A percentile compares a stretch with the other conserved stretches of the same genome.
Evolutionary conservation across 1,140 invertebrate genomes (phyloP).

Genomic region (Macrostomum lignano): DNA sequence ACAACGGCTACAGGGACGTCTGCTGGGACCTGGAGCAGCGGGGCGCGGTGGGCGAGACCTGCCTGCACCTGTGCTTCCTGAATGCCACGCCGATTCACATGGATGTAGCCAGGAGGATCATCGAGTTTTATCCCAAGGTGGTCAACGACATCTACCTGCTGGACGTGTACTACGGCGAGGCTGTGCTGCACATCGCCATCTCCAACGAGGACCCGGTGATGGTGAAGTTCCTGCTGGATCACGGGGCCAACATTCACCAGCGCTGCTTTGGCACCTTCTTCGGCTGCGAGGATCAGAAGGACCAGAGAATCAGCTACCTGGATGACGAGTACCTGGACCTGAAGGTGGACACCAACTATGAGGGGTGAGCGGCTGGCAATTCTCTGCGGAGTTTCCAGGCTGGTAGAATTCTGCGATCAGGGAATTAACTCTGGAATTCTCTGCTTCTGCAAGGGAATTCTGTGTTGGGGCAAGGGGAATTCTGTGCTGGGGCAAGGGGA

Average conservation of each 20-base stretch:
- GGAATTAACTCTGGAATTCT: no score
- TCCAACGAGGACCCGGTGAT: slow-evolving; percentile 88
- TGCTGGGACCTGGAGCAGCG: slow-evolving; percentile 72
- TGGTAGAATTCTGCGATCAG: no score
- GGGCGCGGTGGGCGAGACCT: slow-evolving; percentile 75
- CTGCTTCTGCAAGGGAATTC: no score
- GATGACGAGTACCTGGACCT: slow-evolving; percentile 75
- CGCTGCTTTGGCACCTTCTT: slow-evolving; percentile 54
- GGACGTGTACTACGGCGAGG: slow-evolving; percentile 75
- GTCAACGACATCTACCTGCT: slow-evolving; percentile 79
- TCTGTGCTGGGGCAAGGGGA: no score
- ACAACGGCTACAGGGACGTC: slow-evolving; percentile 39
- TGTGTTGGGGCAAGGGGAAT: no score
- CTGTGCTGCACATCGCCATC: slow-evolving; percentile 61
- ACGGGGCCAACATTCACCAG: slow-evolving; percentile 60
- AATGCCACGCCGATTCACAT: slow-evolving; percentile 62
- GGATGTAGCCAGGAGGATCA: slow-evolving; percentile 60
- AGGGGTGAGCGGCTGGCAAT: slow-evolving; percentile 48
- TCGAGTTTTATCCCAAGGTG: slow-evolving; percentile 67
- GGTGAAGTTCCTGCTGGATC: slow-evolving; percentile 74
- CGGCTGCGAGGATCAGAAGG: slow-evolving; percentile 83
- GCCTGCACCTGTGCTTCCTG: slow-evolving; percentile 65
- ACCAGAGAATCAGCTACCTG: slow-evolving; percentile 47
- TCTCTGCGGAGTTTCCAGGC: no score
- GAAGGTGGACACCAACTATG: slow-evolving; percentile 56